Percentiles rank a stretch among this genome's conserved stretches.
These are phyloP conservation scores for Eustalomyia histrio DNA, from an alignment of 2,888 invertebrate genomes.

Conservation along the genomic window DNA sequence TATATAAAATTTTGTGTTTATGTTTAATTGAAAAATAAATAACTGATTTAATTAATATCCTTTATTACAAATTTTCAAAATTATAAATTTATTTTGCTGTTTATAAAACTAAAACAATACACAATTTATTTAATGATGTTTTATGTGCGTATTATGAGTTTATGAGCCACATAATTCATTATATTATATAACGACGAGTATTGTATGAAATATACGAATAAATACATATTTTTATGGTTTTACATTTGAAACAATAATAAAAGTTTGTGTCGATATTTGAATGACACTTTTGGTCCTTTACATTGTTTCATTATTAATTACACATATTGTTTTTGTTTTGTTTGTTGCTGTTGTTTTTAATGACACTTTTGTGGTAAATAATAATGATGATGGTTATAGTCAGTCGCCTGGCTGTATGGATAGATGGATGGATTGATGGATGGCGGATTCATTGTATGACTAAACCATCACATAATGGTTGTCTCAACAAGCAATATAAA, in stretches of 20 bases:
- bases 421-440: too few species aligned
- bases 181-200: neutral
- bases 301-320: slow-evolving; percentile 42
- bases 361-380: slow-evolving; percentile 55
- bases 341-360: slow-evolving; percentile 54
- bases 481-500: too few species aligned
- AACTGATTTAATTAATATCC: too few species aligned
- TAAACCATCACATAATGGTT: too few species aligned
- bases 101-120: too few species aligned
- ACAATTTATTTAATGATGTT: neutral
- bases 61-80: too few species aligned
- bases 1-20: too few species aligned
- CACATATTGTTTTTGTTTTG: slow-evolving; percentile 28
- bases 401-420: neutral
- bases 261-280: slow-evolving; percentile 42
- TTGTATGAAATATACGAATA: neutral
- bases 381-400: neutral
- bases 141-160: neutral
- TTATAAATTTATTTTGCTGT: too few species aligned
- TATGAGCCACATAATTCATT: neutral
- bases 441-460: too few species aligned
- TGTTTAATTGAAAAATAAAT: too few species aligned
- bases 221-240: slow-evolving; percentile 3
- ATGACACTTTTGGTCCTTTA: slow-evolving; percentile 40
- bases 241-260: slow-evolving; percentile 39